Evolutionary conservation across 2,113 vertebrate genomes (phyloP).

Genomic region (Nothocercus nigrocapillus): DNA sequence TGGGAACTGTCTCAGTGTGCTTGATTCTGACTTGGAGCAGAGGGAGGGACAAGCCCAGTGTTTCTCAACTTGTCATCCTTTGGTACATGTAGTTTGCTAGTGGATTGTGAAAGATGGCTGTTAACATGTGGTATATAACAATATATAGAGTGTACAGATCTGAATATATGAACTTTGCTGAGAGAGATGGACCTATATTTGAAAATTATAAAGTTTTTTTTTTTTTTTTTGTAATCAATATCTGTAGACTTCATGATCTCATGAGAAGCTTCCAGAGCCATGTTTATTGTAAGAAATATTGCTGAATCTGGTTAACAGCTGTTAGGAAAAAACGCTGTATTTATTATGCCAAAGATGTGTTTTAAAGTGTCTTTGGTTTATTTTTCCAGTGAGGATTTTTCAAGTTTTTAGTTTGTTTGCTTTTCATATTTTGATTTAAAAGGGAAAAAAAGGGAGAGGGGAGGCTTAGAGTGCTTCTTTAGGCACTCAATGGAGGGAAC

Average conservation of each 20-base stretch:
- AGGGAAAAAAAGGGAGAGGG: background rate
- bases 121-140: background rate
- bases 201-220: background rate
- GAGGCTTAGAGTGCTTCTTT: background rate
- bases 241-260: background rate
- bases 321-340: background rate
- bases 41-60: fast-evolving
- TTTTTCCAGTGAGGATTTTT: background rate
- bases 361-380: background rate
- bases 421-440: background rate
- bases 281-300: background rate
- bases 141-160: background rate
- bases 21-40: fast-evolving
- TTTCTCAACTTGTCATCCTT: background rate
- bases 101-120: background rate
- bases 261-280: background rate
- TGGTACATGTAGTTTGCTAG: background rate
- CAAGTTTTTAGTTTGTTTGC: background rate
- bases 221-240: background rate
- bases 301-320: background rate
- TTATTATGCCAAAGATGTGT: background rate
- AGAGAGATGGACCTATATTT: background rate
- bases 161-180: background rate
- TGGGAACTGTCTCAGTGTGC: background rate
- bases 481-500: background rate